Evolutionary conservation across 37 sponge, comb jelly and placozoan genomes (phyloP).

Genomic region (Petrosia ficiformis): DNA sequence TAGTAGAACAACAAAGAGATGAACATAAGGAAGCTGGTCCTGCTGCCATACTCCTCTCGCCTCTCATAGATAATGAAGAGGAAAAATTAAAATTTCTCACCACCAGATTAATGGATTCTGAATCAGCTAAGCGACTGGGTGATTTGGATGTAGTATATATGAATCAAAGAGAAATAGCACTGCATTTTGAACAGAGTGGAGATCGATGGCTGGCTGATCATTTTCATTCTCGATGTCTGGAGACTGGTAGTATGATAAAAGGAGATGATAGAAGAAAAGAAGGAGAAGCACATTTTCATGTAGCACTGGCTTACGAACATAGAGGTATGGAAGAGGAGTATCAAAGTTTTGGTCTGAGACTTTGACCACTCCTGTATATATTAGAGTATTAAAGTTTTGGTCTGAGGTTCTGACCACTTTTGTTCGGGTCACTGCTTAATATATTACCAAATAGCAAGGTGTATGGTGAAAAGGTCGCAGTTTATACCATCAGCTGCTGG

Average conservation of each 20-base stretch:
- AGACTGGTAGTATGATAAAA: slow-evolving; percentile 49
- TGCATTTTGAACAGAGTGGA: slow-evolving; percentile 71
- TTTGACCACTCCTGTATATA: too few species aligned
- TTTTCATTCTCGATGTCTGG: slow-evolving; percentile 78
- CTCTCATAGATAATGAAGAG: slow-evolving; percentile 59
- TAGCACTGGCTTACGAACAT: slow-evolving; percentile 74
- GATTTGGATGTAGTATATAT: slow-evolving; percentile 70
- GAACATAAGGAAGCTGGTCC: slow-evolving; percentile 68
- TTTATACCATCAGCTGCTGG: too few species aligned
- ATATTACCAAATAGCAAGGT: too few species aligned
- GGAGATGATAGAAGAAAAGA: slow-evolving; percentile 65
- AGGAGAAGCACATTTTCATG: slow-evolving; percentile 85
- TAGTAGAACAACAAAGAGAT: slow-evolving; percentile 57
- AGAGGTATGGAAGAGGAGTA: slow-evolving; percentile 72
- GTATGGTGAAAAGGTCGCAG: too few species aligned
- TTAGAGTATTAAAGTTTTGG: too few species aligned
- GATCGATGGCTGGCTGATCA: slow-evolving; percentile 86
- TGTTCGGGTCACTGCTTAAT: too few species aligned
- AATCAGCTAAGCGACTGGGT: slow-evolving; percentile 38
- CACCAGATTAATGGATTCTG: slow-evolving; percentile 32
- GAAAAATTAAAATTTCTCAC: slow-evolving; percentile 66
- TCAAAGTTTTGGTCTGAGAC: too few species aligned
- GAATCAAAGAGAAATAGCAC: slow-evolving; percentile 59
- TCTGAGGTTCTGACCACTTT: too few species aligned
- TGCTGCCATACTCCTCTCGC: slow-evolving; percentile 50